Percentiles rank a stretch among this genome's conserved stretches.
Conservation (phyloP, 2,888 invertebrate species). For the Philereme transversata region DNA sequence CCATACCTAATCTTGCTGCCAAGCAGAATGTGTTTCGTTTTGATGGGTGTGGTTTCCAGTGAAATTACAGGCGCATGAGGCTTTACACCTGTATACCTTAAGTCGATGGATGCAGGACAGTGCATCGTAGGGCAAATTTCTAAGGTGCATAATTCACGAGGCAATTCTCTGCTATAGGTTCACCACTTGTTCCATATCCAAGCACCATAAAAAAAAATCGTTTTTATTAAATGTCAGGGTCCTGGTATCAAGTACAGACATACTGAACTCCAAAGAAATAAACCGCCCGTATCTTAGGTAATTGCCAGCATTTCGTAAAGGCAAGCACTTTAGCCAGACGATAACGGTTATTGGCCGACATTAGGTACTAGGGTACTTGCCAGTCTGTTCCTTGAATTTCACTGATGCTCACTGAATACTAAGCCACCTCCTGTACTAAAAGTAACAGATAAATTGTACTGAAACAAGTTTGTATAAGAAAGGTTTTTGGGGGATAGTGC, state of each 20-base stretch:
- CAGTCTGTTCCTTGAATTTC: constrained; percentile 56
- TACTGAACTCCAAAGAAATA: constrained; percentile 45
- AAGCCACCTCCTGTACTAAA: constrained; percentile 40
- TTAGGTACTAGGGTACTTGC: constrained; percentile 61
- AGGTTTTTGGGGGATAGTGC: background rate
- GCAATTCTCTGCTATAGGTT: too few species aligned
- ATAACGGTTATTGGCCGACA: constrained; percentile 74
- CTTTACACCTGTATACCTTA: too few species aligned
- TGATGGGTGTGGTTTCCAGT: too few species aligned
- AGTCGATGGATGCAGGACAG: too few species aligned
- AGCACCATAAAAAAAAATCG: too few species aligned
- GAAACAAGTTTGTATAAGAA: constrained; percentile 23
- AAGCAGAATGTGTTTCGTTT: too few species aligned
- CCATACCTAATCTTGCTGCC: too few species aligned
- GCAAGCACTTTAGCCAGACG: constrained; percentile 62
- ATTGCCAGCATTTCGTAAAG: constrained; percentile 62
- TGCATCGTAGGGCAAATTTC: too few species aligned
- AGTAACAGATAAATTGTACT: constrained; percentile 17
- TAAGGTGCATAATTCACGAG: too few species aligned
- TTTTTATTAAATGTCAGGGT: too few species aligned
- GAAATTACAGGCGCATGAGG: too few species aligned
- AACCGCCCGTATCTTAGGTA: constrained; percentile 51
- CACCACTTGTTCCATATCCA: too few species aligned
- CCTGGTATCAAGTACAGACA: background rate
- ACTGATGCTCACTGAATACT: constrained; percentile 57